Percentiles rank a stretch among this genome's conserved stretches.
Conservation (phyloP, 2,113 vertebrate species). For the Oxyruncus cristatus region DNA sequence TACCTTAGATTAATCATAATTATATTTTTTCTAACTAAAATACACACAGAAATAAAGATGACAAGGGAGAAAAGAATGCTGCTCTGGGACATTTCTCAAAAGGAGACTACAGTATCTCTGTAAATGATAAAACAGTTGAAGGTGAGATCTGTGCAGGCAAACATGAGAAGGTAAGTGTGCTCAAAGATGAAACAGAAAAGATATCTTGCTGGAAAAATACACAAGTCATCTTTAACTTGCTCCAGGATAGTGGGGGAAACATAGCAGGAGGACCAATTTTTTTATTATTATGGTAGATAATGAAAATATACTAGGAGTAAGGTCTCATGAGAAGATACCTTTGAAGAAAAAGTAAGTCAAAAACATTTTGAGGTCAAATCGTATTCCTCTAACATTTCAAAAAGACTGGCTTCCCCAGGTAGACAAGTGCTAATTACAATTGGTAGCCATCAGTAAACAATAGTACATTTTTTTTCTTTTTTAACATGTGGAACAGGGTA, state of each 20-base stretch:
- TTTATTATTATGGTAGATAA: neutral
- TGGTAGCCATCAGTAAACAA: neutral
- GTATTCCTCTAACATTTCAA: neutral
- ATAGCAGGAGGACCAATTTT: neutral
- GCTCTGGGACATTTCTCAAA: neutral
- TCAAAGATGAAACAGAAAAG: neutral
- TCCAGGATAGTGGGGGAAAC: neutral
- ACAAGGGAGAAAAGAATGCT: neutral
- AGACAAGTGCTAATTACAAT: neutral
- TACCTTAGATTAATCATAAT: neutral
- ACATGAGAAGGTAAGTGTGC: neutral
- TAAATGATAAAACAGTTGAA: neutral
- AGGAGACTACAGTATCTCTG: neutral
- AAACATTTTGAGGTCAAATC: neutral
- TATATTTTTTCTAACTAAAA: slow-evolving; percentile 6
- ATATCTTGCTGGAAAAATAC: neutral
- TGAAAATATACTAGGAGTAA: neutral
- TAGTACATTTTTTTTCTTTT: neutral
- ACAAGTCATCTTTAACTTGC: neutral
- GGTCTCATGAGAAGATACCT: neutral
- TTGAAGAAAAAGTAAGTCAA: neutral
- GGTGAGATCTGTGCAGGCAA: neutral
- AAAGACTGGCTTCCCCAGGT: neutral
- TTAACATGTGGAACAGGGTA: neutral
- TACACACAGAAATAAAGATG: neutral